Base-by-base conservation (phyloP, 2,113 vertebrate genomes). In the Empidonax alnorum region DNA sequence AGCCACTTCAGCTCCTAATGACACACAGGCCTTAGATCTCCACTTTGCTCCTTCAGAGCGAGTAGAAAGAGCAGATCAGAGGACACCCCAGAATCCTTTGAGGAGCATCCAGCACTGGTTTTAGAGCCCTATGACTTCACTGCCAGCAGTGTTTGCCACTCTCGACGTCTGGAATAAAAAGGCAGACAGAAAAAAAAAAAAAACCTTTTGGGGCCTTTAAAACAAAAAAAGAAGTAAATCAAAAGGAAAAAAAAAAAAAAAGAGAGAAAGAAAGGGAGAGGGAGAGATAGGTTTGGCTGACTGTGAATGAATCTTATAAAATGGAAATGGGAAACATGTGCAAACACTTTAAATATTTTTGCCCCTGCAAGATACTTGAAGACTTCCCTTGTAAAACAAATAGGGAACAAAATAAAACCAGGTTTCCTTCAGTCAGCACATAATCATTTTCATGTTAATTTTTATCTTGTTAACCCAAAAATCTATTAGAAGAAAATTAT, bases 401-500 rank as follows among this genome's bases (percentile, higher is more conserved):
- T 80, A 86, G 87, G 94, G 84, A 91, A 83, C 67, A 82, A 91
- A 97, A 93, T 94, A 69, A 90, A 96, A 95, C 66, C 88, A 89
- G 87, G 79, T 89, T 95, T 93, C 87, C 56, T 92, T 96, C 87
- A 84, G 78, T 93, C 88, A 87, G 89, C 91, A 95, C 93, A 95
- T 95, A 79, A 91, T 95, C 67, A 79, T 93, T 87, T 97, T 92
- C 83, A 77, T 82, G 59, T 89, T 94, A 90, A 95, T 91, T 95
- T 96, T 95, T 96, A 92, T 87, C 91, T 72, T 94, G 84, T 96
- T 96, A 81, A 93, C 79, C 81, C 65, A 96, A 96, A 96, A 95
- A 96, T 96, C 89, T 90, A 94, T 94, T 94, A 97, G 96, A 97
- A 96, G 96, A 84, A 95, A 97, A 96, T 96, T 97, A 97, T 97